phyloP scores from a whole-genome alignment of 2,888 invertebrate species.

The Teleogryllus oceanicus region DNA sequence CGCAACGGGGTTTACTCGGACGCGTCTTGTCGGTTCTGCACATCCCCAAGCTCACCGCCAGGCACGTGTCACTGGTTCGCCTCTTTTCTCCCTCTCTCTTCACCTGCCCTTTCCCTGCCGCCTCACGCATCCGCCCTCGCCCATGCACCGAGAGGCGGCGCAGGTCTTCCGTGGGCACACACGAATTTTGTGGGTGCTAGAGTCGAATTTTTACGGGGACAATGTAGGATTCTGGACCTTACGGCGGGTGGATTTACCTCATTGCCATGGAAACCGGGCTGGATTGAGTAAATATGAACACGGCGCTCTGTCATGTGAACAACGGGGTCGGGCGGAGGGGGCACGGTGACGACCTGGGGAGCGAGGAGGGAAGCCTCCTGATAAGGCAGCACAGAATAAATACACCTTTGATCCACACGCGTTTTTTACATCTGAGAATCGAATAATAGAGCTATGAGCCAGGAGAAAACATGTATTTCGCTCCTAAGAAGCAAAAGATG shows the following conservation, averaged over 20 bases:
- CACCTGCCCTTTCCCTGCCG: background rate
- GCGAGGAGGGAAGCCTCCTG: background rate
- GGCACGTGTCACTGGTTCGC: too few relatives aligned
- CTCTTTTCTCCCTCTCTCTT: background rate
- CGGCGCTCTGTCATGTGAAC: background rate
- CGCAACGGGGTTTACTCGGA: too few relatives aligned
- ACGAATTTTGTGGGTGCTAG: background rate
- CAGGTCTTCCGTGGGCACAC: background rate
- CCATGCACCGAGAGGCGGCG: background rate
- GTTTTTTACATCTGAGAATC: too few relatives aligned
- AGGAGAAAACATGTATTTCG: too few relatives aligned
- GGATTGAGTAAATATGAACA: conserved; percentile 1
- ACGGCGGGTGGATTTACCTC: background rate
- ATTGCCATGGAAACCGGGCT: conserved; percentile 6
- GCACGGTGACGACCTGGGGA: background rate
- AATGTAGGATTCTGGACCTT: background rate
- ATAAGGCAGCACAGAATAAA: background rate
- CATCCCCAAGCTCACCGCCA: too few relatives aligned
- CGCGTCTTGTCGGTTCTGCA: too few relatives aligned
- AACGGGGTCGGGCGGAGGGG: background rate
- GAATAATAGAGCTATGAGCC: too few relatives aligned
- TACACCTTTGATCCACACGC: background rate
- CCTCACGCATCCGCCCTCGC: background rate
- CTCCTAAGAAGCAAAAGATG: background rate
- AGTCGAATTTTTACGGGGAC: background rate